Base-by-base conservation (phyloP, 2,113 vertebrate genomes). In the Petrocephalus microphthalmus region DNA sequence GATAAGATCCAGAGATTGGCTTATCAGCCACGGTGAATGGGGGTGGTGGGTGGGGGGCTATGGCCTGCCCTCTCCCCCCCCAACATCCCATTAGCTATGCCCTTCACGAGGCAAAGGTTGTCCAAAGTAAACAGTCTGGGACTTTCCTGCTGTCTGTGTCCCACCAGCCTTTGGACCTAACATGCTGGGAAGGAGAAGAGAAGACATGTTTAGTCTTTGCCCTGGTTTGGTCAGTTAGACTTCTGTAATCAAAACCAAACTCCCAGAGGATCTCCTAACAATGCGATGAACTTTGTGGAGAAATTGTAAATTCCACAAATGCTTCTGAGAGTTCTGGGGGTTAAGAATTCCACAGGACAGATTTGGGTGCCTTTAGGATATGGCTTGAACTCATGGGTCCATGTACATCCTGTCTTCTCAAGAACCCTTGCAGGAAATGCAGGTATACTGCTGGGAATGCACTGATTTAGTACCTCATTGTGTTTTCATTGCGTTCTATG, bases 1-100 rank as follows among this genome's bases (percentile, higher is more conserved):
- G 95, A 95, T 94, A 95, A 95, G 93, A 88, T 56, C 11, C 54
- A 86, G 51, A 54, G 84, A 74, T 42, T 47, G 56, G 85, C 83
- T 22, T 53, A 37, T 20, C 33, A 19, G 85, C 15, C 7, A 17
- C 0, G 20, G 7, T 15, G 85, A 49, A 8, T 42, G 57, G 45
- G 19, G 17, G 5, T n/a, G n/a, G n/a, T n/a, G n/a, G n/a, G n/a
- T n/a, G 8, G 7, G 85, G 60, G 60, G 57, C 17, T 8, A n/a
- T n/a, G n/a, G 25, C 7, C 11, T 20, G 25, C 42, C 67, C 45
- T 29, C 10, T 20, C 37, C 33, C 20, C n/a, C 42, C 52, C 33
- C 4, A 22, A 22, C 20, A 25, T 49, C 81, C 37, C 42, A 47
- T 47, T 49, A 45, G 45, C 29, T 85, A 29, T 85, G 52, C 45